Base-by-base conservation (phyloP, 2,888 invertebrate genomes). In the Troides oblongomaculatus region DNA sequence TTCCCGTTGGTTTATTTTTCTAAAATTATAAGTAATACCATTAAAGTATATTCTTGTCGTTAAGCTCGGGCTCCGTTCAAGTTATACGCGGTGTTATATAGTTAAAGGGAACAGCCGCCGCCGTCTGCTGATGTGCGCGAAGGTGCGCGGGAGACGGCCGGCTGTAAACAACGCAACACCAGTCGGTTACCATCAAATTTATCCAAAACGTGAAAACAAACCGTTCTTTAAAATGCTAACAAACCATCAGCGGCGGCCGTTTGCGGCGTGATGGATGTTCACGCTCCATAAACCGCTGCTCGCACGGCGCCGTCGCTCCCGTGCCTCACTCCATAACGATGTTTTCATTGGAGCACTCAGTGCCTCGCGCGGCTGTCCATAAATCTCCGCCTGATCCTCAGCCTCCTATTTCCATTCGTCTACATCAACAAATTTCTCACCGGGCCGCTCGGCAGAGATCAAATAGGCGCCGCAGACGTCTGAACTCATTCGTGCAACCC, bases 311-410 rank as follows among this genome's bases (percentile, higher is more conserved):
- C 68, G 71, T 73, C 75, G 72, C 76, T 70, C 59, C 70, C 65
- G 72, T 59, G 72, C 72, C 76, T 75, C 75, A 77, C 81, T 84
- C 82, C 82, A 81, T 82, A 82, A 82, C 83, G 83, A 85, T 86
- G 88, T 89, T 86, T 85, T 86, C 88, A 88, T 89, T 89, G 84
- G 86, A 78, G 79, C 77, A 77, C 77, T 76, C 75, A 77, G 76
- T 82, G 80, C 78, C 82, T 77, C 65, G 74, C 77, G 77, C 74
- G 79, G 83, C 83, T 84, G 83, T 85, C 84, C 86, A 88, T 90
- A 89, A 89, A 89, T 88, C 82, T 76, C 71, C 66, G 71, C 72
- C 78, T 81, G 79, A 86, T 83, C 80, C 76, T 78, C 84, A 82
- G 73, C 69, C 73, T 81, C 82, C 84, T 89, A 87, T 89, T 89